Percentiles rank a stretch among this genome's conserved stretches.
phyloP scores from a whole-genome alignment of 1,140 invertebrate genomes.

The Maconellicoccus hirsutus region DNA sequence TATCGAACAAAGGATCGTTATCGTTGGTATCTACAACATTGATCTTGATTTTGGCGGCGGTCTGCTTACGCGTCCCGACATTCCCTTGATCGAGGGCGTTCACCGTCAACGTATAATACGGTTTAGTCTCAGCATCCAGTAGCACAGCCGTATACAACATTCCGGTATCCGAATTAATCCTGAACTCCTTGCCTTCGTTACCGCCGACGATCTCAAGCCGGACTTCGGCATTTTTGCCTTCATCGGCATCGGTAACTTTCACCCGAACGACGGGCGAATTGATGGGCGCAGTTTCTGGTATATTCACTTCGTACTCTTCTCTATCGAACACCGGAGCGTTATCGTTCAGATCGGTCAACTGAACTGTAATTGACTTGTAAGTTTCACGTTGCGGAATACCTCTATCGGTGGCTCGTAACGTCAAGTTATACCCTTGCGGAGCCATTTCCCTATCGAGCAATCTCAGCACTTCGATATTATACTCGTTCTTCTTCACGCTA shows the following conservation, averaged over 20 bases:
- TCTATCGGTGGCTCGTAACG: conserved; percentile 67
- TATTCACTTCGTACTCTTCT: conserved; percentile 73
- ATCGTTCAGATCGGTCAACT: conserved; percentile 70
- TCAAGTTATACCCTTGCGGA: conserved; percentile 72
- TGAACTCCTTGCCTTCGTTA: conserved; percentile 79
- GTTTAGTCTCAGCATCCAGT: conserved; percentile 78
- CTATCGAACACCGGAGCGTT: conserved; percentile 78
- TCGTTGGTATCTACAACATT: conserved; percentile 81
- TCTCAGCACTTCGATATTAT: conserved; percentile 61
- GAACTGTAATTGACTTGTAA: conserved; percentile 60
- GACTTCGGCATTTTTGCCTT: conserved; percentile 68
- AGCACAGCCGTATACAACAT: conserved; percentile 72
- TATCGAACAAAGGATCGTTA: conserved; percentile 78
- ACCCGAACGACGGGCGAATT: conserved; percentile 77
- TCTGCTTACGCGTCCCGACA: conserved; percentile 66
- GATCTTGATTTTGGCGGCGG: conserved; percentile 79
- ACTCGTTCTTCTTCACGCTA: conserved; percentile 46
- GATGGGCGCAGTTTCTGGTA: conserved; percentile 76
- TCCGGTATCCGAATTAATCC: conserved; percentile 74
- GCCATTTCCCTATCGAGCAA: conserved; percentile 62
- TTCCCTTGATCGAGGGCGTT: conserved; percentile 82
- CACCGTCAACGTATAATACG: conserved; percentile 81
- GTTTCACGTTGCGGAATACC: conserved; percentile 64
- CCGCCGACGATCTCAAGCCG: conserved; percentile 82
- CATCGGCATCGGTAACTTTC: conserved; percentile 72